A percentile compares a stretch with the other conserved stretches of the same genome.
Conservation (phyloP, 2,113 vertebrate genomes). For the Syngnathoides biaculeatus region DNA sequence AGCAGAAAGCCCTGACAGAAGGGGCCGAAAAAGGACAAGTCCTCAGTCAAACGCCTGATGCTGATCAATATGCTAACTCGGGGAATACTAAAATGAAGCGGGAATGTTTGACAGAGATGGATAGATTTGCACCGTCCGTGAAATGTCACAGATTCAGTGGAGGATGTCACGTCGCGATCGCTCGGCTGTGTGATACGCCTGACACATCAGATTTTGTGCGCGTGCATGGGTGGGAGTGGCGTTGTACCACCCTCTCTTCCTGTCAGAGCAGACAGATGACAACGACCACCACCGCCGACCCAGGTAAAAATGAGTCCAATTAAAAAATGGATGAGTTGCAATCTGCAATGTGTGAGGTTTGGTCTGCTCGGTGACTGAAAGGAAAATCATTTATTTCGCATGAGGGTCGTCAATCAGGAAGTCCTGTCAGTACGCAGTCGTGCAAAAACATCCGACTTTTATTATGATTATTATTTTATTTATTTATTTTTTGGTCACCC, state of each 20-base stretch:
- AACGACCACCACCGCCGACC: constrained; percentile 72
- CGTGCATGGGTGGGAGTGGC: constrained; percentile 7
- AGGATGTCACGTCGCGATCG: constrained; percentile 79
- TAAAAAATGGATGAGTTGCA: constrained; percentile 80
- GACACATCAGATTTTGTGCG: constrained; percentile 74
- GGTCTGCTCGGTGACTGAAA: constrained; percentile 66
- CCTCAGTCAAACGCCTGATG: constrained; percentile 66
- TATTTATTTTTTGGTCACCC: neutral
- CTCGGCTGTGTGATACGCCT: constrained; percentile 79
- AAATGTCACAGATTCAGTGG: constrained; percentile 84
- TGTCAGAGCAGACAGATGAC: constrained; percentile 79
- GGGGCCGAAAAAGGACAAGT: constrained; percentile 62
- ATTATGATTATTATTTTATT: too few relatives aligned
- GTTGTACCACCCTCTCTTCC: constrained; percentile 59
- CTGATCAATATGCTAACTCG: constrained; percentile 82
- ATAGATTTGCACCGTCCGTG: constrained; percentile 82
- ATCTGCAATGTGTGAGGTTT: constrained; percentile 72
- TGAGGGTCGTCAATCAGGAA: constrained; percentile 56
- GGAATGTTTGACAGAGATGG: constrained; percentile 76
- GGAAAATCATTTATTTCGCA: constrained; percentile 61
- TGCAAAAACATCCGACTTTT: neutral
- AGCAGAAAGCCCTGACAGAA: constrained; percentile 63
- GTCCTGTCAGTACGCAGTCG: constrained; percentile 41
- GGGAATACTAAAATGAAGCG: constrained; percentile 74
- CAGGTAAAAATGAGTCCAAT: constrained; percentile 76